Percentiles rank a stretch among this genome's conserved stretches.
Conservation (phyloP, 2,888 invertebrate species). For the Salpingus planirostris region DNA sequence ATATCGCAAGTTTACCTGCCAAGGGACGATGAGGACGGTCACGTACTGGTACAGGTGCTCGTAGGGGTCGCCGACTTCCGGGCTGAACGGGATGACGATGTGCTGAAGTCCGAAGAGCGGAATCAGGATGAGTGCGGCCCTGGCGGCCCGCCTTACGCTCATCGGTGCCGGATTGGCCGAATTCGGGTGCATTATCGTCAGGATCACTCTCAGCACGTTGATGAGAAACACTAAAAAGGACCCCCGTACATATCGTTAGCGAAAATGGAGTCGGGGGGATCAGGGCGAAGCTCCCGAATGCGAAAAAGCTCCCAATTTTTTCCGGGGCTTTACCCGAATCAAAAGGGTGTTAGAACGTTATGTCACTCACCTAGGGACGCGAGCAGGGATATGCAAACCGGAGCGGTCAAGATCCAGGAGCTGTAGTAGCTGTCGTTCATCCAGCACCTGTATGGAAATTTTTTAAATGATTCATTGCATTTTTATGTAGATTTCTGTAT, state of each 20-base stretch:
- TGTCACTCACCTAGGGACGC: conserved; percentile 50
- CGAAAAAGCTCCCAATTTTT: too few species aligned
- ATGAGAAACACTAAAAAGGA: conserved; percentile 54
- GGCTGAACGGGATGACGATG: conserved; percentile 59
- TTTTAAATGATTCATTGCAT: background rate
- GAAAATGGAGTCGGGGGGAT: too few species aligned
- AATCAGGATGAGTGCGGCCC: conserved; percentile 66
- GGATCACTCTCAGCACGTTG: conserved; percentile 56
- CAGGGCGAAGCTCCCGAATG: too few species aligned
- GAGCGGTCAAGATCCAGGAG: conserved; percentile 56
- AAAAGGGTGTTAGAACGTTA: too few species aligned
- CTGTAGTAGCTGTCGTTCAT: conserved; percentile 52
- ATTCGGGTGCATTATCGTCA: conserved; percentile 55
- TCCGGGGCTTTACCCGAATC: too few species aligned
- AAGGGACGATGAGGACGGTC: conserved; percentile 58
- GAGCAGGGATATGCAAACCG: conserved; percentile 51
- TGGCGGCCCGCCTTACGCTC: conserved; percentile 55
- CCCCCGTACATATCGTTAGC: too few species aligned
- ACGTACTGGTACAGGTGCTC: conserved; percentile 56
- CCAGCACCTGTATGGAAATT: conserved; percentile 65
- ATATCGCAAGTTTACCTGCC: conserved; percentile 49
- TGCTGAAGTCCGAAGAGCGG: conserved; percentile 69
- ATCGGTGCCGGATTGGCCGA: conserved; percentile 51
- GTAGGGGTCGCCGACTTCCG: conserved; percentile 47
- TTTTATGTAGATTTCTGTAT: too few species aligned